Percentiles rank a stretch among this genome's conserved stretches.
Conservation (phyloP, 2,888 invertebrate species). For the Caenorhabditis becei region DNA sequence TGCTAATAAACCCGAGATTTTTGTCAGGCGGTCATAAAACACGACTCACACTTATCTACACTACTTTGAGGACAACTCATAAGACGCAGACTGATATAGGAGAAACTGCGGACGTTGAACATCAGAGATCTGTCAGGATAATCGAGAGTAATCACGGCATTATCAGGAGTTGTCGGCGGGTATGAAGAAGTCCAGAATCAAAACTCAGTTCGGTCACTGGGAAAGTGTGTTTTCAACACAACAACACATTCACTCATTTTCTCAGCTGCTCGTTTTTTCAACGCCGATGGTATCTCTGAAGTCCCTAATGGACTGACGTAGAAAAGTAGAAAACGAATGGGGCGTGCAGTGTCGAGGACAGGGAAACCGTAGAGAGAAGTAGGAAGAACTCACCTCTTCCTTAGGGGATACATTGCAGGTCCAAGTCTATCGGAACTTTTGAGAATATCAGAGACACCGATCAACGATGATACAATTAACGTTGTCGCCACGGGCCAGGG, state of each 20-base stretch:
- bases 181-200: not conserved
- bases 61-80: not conserved
- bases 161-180: not conserved
- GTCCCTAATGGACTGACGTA: slow-evolving; percentile 28
- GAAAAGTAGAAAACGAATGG: slow-evolving; percentile 41
- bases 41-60: not conserved
- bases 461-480: slow-evolving; percentile 63
- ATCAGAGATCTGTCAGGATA: not conserved
- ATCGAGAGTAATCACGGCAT: not conserved
- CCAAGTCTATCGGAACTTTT: slow-evolving; percentile 55
- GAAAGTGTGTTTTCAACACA: slow-evolving; percentile 8
- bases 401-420: slow-evolving; percentile 38
- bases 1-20: slow-evolving; percentile 52
- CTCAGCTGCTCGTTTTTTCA: slow-evolving; percentile 31
- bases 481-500: slow-evolving; percentile 31
- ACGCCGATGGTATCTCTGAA: slow-evolving; percentile 34
- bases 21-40: slow-evolving; percentile 31
- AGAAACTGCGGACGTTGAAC: not conserved
- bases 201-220: not conserved
- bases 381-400: slow-evolving; percentile 59
- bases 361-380: too few species aligned
- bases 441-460: slow-evolving; percentile 33
- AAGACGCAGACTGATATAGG: not conserved
- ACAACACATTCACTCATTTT: not conserved
- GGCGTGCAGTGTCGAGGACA: slow-evolving; percentile 43